Base-by-base conservation (phyloP, 2,888 invertebrate species). In the Raillietiella orientalis region DNA sequence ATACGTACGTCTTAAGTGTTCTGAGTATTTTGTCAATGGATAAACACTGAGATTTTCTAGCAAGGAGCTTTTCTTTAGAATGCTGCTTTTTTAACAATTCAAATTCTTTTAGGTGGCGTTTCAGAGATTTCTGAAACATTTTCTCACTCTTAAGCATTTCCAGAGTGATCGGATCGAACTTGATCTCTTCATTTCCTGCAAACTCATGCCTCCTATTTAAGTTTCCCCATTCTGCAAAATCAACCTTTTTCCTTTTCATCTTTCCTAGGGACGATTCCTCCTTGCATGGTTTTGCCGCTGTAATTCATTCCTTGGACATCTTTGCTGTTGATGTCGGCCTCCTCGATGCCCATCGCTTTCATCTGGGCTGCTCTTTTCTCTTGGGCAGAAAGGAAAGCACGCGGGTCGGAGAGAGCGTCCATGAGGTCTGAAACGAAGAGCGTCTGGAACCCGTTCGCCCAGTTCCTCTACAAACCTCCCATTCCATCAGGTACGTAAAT, bases 401-500 rank as follows among this genome's bases (percentile, higher is more conserved):
- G 56, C 0, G 93, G 93, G 47, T 87, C 90, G 5, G 84, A 82
- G 31, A 96, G 50, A 4, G 90, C 87, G 31, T 87, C 87, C 71
- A 96, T 96, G 45, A 99, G 74, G 44, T 87, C 87, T 71, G 41
- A 3, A 37, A 35, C 21, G 25, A 14, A 27, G 23, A 24, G 28
- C 15, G n/a, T 16, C 3, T 28, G 10, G 9, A 5, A 10, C 6
- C 8, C 11, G 5, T 19, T 6, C 19, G 19, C n/a, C n/a, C n/a
- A 17, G 19, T 6, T 17, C 6, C 6, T 6, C 6, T 6, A 22
- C 10, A 22, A 38, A 72, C 74, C 75, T 58, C 84, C 84, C 43
- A 93, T 72, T 25, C 93, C 96, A 52, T 93, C 90, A 21, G 96
- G 96, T 36, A 99, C 90, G 52, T 99, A 99, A 39, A 96, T 99